phyloP scores from a whole-genome alignment of 2,797 vertebrate species.

The Oryzias dopingdopingensis region DNA sequence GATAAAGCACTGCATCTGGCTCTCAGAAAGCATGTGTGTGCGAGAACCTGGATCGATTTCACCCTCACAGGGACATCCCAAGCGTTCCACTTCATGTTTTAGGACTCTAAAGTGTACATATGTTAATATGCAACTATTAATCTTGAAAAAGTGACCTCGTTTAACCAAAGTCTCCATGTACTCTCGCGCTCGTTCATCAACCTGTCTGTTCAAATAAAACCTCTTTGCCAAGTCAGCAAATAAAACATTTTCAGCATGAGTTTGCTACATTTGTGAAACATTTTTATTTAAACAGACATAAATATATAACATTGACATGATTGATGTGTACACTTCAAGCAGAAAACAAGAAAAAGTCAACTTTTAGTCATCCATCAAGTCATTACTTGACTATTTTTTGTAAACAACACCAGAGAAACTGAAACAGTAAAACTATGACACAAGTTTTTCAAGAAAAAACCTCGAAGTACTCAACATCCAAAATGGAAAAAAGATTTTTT shows the following conservation, averaged over 20 bases:
- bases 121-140: conserved; percentile 30
- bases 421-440: conserved; percentile 7
- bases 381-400: no score
- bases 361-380: no score
- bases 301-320: conserved; percentile 25
- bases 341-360: no score
- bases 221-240: conserved; percentile 22
- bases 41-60: conserved; percentile 13
- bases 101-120: conserved; percentile 19
- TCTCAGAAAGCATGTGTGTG: conserved; percentile 15
- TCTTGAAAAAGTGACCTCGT: conserved; percentile 17
- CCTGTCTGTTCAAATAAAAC: conserved; percentile 14
- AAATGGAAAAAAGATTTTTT: conserved; percentile 16
- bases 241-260: conserved; percentile 13
- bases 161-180: conserved; percentile 13
- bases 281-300: not conserved
- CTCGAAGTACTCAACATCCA: conserved; percentile 1
- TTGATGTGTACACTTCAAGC: no score
- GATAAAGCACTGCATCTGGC: conserved; percentile 71
- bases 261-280: conserved; percentile 9
- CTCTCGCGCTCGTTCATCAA: conserved; percentile 7
- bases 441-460: not conserved
- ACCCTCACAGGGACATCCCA: conserved; percentile 16
- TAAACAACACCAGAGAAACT: not conserved
- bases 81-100: conserved; percentile 34